Evolutionary conservation across 2,888 invertebrate species (phyloP).

Genomic region (Neoaliturus tenellus): DNA sequence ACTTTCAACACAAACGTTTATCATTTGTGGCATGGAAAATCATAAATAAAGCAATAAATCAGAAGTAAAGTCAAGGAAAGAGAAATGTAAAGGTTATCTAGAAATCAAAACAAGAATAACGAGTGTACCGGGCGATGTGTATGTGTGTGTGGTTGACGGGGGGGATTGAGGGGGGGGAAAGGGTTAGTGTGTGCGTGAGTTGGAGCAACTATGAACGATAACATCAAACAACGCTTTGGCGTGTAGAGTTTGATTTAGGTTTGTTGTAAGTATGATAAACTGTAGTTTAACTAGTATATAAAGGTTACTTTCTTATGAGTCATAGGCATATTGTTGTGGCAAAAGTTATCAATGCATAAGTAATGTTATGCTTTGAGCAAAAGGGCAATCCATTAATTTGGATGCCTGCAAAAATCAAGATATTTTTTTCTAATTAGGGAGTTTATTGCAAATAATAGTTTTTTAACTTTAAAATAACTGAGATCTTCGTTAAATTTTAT

Average conservation of each 20-base stretch:
- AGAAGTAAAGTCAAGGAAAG: background rate
- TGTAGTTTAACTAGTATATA: background rate
- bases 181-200: background rate
- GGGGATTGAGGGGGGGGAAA: too few species aligned
- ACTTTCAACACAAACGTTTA: slow-evolving; percentile 3
- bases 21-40: background rate
- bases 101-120: slow-evolving; percentile 27
- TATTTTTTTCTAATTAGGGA: too few species aligned
- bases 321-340: too few species aligned
- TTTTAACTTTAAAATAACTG: too few species aligned
- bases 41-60: slow-evolving; percentile 27
- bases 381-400: too few species aligned
- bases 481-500: too few species aligned
- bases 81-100: slow-evolving; percentile 34
- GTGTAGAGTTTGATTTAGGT: background rate
- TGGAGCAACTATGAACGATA: background rate
- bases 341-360: too few species aligned
- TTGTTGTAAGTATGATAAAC: background rate
- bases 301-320: too few species aligned
- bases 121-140: background rate
- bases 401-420: too few species aligned
- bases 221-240: slow-evolving; percentile 35
- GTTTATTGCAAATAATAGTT: too few species aligned
- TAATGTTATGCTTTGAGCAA: too few species aligned
- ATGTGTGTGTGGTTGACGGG: background rate